These are phyloP conservation scores for Blennius ocellaris DNA, from an alignment of 2,113 vertebrate species.

Conservation along the genomic window DNA sequence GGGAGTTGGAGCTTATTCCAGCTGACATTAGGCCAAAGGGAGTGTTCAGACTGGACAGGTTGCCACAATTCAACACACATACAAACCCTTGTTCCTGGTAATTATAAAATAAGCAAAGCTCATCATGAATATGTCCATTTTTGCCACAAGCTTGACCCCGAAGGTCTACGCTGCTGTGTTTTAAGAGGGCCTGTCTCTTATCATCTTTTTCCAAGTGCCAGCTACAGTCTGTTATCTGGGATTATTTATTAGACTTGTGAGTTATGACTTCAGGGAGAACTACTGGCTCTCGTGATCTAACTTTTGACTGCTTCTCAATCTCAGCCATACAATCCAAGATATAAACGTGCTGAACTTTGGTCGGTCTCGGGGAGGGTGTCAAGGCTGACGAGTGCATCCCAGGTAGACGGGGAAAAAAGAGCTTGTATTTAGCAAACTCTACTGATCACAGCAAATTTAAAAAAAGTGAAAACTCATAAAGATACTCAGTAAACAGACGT, in stretches of 20 bases:
- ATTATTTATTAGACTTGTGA: slow-evolving; percentile 47
- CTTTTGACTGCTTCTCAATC: slow-evolving; percentile 22
- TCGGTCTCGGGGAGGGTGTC: slow-evolving; percentile 18
- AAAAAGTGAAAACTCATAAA: slow-evolving; percentile 10
- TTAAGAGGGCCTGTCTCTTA: slow-evolving; percentile 38
- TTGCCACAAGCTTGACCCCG: too few species aligned
- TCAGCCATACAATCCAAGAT: slow-evolving; percentile 18
- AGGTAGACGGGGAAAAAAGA: background rate
- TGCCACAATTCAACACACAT: too few species aligned
- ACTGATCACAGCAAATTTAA: slow-evolving; percentile 18
- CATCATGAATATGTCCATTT: too few species aligned
- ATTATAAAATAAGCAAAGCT: too few species aligned
- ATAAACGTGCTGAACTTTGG: slow-evolving; percentile 35
- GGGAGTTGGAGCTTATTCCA: too few species aligned
- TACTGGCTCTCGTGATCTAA: slow-evolving; percentile 18
- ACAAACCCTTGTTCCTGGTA: too few species aligned
- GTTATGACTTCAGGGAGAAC: slow-evolving; percentile 44
- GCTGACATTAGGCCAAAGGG: too few species aligned
- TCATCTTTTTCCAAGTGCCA: slow-evolving; percentile 19
- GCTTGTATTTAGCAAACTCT: slow-evolving; percentile 21
- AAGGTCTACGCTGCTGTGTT: background rate
- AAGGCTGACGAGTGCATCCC: slow-evolving; percentile 5
- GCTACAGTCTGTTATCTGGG: slow-evolving; percentile 25
- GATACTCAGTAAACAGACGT: background rate
- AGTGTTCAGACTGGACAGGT: too few species aligned